A percentile compares a stretch with the other conserved stretches of the same genome.
phyloP scores from a whole-genome alignment of 2,888 invertebrate genomes.

The Latheticus oryzae region DNA sequence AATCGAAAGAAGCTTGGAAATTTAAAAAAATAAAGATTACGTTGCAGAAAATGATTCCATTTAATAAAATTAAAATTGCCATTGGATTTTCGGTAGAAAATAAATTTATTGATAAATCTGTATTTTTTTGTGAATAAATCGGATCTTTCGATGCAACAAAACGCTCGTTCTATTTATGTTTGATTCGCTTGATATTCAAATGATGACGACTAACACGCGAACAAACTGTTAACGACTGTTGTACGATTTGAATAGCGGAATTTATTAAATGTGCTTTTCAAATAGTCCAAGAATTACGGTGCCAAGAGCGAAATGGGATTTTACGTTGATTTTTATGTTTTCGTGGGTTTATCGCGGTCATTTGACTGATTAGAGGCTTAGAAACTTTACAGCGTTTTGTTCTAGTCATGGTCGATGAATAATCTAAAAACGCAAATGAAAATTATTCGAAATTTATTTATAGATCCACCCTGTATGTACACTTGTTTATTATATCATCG shows the following conservation, averaged over 20 bases:
- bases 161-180: slow-evolving; percentile 59
- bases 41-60: slow-evolving; percentile 8
- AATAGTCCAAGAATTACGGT: slow-evolving; percentile 24
- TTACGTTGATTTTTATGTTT: slow-evolving; percentile 31
- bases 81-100: too few relatives aligned
- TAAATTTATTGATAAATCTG: too few relatives aligned
- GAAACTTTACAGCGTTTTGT: too few relatives aligned
- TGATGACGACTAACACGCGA: slow-evolving; percentile 57
- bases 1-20: too few relatives aligned
- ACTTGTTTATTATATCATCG: too few relatives aligned
- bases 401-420: too few relatives aligned
- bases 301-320: slow-evolving; percentile 20
- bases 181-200: slow-evolving; percentile 60
- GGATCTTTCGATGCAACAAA: slow-evolving; percentile 57
- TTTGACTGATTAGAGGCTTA: slow-evolving; percentile 36
- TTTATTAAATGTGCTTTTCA: slow-evolving; percentile 42
- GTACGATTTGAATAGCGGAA: slow-evolving; percentile 40
- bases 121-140: too few relatives aligned
- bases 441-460: too few relatives aligned
- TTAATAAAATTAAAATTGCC: slow-evolving; percentile 51
- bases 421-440: too few relatives aligned
- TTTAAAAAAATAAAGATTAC: too few relatives aligned
- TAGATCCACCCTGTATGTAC: too few relatives aligned
- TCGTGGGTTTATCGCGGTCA: slow-evolving; percentile 33
- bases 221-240: slow-evolving; percentile 57